Conservation (phyloP, 2,888 invertebrate genomes). For the Papilio demoleus region DNA sequence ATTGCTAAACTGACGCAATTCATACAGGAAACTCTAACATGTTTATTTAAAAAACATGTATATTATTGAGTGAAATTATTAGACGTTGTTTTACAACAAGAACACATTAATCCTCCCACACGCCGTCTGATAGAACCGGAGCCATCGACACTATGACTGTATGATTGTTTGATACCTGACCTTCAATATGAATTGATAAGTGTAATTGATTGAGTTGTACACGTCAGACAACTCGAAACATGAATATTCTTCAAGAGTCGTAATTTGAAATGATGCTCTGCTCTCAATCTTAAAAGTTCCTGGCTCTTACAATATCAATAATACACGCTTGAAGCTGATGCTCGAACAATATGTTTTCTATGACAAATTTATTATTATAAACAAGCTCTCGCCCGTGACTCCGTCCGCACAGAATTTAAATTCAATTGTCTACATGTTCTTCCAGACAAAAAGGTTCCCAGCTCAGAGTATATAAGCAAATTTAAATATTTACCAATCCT, state of each 20-base stretch:
- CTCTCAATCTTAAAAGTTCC: background rate
- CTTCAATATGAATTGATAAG: conserved; percentile 5
- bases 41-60: conserved; percentile 8
- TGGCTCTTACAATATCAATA: too few species aligned
- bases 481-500: too few species aligned
- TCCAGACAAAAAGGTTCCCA: too few species aligned
- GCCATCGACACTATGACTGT: background rate
- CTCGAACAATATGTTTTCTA: too few species aligned
- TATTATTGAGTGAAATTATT: conserved; percentile 31
- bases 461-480: too few species aligned
- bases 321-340: too few species aligned
- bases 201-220: background rate
- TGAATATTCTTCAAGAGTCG: background rate
- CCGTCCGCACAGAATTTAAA: too few species aligned
- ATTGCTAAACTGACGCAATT: conserved; percentile 12
- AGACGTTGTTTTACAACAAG: conserved; percentile 36
- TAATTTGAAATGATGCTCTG: background rate
- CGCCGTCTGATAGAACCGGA: background rate
- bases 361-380: too few species aligned
- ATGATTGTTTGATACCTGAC: background rate
- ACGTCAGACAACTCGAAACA: conserved; percentile 9
- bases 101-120: conserved; percentile 38
- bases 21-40: background rate
- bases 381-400: too few species aligned
- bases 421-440: too few species aligned